These are phyloP conservation scores for Scytalopus superciliaris DNA, from an alignment of 2,113 vertebrate genomes.

Conservation along the genomic window DNA sequence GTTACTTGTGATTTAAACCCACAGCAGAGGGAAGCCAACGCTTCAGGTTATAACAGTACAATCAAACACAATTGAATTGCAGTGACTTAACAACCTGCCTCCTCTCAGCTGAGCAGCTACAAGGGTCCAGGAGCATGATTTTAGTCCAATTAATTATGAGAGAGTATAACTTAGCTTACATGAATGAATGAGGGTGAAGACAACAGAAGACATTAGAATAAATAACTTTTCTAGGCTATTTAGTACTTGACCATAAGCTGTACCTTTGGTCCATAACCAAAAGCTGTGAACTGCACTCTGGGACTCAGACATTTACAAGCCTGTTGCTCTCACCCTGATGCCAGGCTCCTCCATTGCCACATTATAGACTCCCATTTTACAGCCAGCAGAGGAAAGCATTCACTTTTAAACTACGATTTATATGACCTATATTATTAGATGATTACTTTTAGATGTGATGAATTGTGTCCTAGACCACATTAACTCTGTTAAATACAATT, in stretches of 20 bases:
- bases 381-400: not conserved
- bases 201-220: not conserved
- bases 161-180: not conserved
- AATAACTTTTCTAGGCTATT: not conserved
- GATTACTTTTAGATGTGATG: not conserved
- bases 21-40: conserved; percentile 10
- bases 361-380: not conserved
- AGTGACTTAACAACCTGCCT: conserved; percentile 33
- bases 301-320: not conserved
- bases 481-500: not conserved
- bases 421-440: not conserved
- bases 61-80: conserved; percentile 47
- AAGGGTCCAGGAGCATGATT: not conserved
- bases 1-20: conserved; percentile 24
- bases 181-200: not conserved
- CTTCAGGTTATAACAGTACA: not conserved
- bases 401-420: not conserved
- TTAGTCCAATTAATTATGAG: not conserved
- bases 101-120: conserved; percentile 15
- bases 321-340: not conserved
- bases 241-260: not conserved
- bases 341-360: not conserved
- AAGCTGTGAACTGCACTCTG: not conserved
- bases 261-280: not conserved
- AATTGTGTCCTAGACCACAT: not conserved